A percentile compares a stretch with the other conserved stretches of the same genome.
These are phyloP conservation scores for Bombus ignitus DNA, from an alignment of 1,140 invertebrate species.

Conservation along the genomic window DNA sequence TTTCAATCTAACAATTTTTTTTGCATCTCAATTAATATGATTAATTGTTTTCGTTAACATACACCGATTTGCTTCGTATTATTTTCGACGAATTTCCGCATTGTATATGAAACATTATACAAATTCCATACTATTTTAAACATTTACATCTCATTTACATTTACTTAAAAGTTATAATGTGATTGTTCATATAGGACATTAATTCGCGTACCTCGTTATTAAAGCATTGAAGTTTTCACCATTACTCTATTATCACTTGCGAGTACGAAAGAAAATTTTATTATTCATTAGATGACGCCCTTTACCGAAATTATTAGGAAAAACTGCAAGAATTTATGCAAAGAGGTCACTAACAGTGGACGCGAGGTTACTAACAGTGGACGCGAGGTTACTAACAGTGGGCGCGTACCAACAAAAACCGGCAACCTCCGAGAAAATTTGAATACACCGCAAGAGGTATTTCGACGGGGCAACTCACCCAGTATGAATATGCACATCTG, in stretches of 20 bases:
- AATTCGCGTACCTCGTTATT: too few relatives aligned
- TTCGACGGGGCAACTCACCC: background rate
- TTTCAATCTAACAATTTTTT: too few relatives aligned
- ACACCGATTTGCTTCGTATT: too few relatives aligned
- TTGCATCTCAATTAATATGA: too few relatives aligned
- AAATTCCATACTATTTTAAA: too few relatives aligned
- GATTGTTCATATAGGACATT: too few relatives aligned
- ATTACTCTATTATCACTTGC: too few relatives aligned
- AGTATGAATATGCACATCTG: slow-evolving; percentile 40
- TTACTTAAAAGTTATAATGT: too few relatives aligned
- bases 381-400: background rate
- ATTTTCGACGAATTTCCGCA: too few relatives aligned
- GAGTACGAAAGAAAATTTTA: background rate
- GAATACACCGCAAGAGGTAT: slow-evolving; percentile 17
- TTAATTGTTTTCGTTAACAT: too few relatives aligned
- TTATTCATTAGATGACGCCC: slow-evolving; percentile 9
- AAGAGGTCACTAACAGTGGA: background rate
- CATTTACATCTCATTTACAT: too few relatives aligned
- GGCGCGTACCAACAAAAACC: background rate
- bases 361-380: background rate
- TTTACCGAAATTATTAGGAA: background rate
- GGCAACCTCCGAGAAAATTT: slow-evolving; percentile 7
- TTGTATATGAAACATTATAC: too few relatives aligned
- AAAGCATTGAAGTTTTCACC: background rate
- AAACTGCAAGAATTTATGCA: background rate